Percentiles rank a stretch among this genome's conserved stretches.
Evolutionary conservation across 2,888 invertebrate species (phyloP).

Genomic region (Linnaemya vulpina): DNA sequence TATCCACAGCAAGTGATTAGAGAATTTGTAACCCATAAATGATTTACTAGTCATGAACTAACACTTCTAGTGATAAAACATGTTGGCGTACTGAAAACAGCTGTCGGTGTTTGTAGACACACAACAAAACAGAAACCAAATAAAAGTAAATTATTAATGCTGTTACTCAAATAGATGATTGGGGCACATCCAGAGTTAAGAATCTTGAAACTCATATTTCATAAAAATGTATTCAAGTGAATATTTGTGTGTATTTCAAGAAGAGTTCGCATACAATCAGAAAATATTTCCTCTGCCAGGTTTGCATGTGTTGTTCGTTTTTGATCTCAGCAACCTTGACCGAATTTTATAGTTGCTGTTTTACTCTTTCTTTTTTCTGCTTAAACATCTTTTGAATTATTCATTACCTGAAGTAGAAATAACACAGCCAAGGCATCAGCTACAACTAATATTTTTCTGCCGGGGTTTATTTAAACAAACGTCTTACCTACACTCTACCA

Average conservation of each 20-base stretch:
- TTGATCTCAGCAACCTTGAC: constrained; percentile 42
- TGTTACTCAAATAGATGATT: neutral
- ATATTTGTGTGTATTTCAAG: too few relatives aligned
- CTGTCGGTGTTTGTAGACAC: too few relatives aligned
- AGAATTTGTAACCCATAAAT: too few relatives aligned
- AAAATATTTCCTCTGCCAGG: neutral
- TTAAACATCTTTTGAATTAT: constrained; percentile 23
- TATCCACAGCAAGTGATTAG: too few relatives aligned
- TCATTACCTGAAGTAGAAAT: neutral
- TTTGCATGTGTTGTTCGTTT: neutral
- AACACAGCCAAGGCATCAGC: neutral
- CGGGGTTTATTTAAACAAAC: constrained; percentile 32
- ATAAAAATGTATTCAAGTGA: neutral
- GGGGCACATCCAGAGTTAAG: neutral
- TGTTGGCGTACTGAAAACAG: too few relatives aligned
- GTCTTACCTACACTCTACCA: neutral
- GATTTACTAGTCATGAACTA: too few relatives aligned
- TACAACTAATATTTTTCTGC: constrained; percentile 43
- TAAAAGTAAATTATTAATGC: too few relatives aligned
- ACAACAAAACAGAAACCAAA: too few relatives aligned
- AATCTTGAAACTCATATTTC: neutral
- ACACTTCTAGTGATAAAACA: too few relatives aligned
- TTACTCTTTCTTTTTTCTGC: neutral
- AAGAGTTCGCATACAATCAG: neutral
- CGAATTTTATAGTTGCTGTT: neutral